A percentile compares a stretch with the other conserved stretches of the same genome.
phyloP scores from a whole-genome alignment of 2,113 vertebrate genomes.

The Danionella cerebrum region DNA sequence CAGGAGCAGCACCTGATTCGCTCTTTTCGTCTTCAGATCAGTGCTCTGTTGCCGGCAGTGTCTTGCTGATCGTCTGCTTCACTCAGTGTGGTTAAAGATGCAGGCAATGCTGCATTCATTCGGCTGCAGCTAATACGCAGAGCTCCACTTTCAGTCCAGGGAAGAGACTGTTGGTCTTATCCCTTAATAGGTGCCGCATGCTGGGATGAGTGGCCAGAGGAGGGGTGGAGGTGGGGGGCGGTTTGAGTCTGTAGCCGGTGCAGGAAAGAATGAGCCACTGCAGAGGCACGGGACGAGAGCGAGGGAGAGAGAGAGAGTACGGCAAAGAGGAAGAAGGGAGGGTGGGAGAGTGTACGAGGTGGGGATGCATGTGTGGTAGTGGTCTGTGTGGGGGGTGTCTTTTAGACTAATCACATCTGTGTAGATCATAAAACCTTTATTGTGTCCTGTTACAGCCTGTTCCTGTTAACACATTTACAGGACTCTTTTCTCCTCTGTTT shows the following conservation, averaged over 20 bases:
- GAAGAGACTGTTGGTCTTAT: not conserved
- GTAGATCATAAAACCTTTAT: conserved; percentile 23
- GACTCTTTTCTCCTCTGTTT: not conserved
- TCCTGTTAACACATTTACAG: not conserved
- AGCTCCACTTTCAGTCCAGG: not conserved
- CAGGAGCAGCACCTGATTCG: not conserved
- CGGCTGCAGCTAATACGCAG: not conserved
- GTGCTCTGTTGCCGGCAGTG: not conserved
- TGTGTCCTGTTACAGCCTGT: not conserved
- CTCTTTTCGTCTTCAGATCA: not conserved
- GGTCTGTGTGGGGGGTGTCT: not conserved
- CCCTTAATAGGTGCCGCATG: conserved; percentile 1
- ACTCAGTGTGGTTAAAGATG: not conserved
- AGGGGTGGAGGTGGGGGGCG: conserved; percentile 13
- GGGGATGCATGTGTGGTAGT: not conserved
- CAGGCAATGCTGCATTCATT: not conserved
- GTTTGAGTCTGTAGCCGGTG: conserved; percentile 9
- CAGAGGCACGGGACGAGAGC: conserved; percentile 16
- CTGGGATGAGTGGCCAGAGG: conserved; percentile 4
- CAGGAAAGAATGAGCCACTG: conserved; percentile 21
- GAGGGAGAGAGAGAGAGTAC: conserved; percentile 8
- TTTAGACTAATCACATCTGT: conserved; percentile 31
- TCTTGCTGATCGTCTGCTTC: conserved; percentile 12
- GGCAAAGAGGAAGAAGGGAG: not conserved
- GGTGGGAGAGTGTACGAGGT: not conserved